phyloP scores from a whole-genome alignment of 2,113 vertebrate species.

The Anguilla japonica region DNA sequence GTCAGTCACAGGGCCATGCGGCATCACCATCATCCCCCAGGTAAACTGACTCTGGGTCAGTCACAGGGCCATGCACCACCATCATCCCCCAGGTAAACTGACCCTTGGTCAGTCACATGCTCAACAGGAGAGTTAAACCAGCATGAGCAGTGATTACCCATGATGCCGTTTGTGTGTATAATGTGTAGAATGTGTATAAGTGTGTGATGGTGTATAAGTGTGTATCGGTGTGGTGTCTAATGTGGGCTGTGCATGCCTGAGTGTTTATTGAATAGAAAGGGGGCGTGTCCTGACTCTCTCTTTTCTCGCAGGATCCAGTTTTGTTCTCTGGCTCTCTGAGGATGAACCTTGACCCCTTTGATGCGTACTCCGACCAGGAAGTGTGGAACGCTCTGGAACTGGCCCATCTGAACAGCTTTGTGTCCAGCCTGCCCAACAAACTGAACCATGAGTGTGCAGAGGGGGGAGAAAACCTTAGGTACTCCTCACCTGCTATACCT shows the following conservation, averaged over 20 bases:
- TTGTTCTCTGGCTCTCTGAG: slow-evolving; percentile 90
- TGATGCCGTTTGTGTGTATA: no score
- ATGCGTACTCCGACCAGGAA: slow-evolving; percentile 82
- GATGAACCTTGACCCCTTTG: slow-evolving; percentile 94
- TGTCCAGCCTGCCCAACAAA: slow-evolving; percentile 80
- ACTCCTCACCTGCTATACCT: neutral
- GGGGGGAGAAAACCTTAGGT: slow-evolving; percentile 96
- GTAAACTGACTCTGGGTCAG: no score
- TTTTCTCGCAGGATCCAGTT: slow-evolving; percentile 81
- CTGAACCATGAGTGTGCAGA: slow-evolving; percentile 88
- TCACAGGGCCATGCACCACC: no score
- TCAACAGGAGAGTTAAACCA: no score
- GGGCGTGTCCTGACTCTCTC: neutral
- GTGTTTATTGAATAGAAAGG: neutral
- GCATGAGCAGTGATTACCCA: no score
- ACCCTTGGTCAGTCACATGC: no score
- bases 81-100: no score
- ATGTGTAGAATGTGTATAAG: no score
- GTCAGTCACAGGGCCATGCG: no score
- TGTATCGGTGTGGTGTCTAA: no score
- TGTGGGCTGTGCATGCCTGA: neutral
- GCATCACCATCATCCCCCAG: no score
- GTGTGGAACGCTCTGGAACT: slow-evolving; percentile 86
- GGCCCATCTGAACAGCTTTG: slow-evolving; percentile 87
- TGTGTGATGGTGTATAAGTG: no score